Evolutionary conservation across 1,140 invertebrate genomes (phyloP).

Genomic region (Panulirus ornatus): DNA sequence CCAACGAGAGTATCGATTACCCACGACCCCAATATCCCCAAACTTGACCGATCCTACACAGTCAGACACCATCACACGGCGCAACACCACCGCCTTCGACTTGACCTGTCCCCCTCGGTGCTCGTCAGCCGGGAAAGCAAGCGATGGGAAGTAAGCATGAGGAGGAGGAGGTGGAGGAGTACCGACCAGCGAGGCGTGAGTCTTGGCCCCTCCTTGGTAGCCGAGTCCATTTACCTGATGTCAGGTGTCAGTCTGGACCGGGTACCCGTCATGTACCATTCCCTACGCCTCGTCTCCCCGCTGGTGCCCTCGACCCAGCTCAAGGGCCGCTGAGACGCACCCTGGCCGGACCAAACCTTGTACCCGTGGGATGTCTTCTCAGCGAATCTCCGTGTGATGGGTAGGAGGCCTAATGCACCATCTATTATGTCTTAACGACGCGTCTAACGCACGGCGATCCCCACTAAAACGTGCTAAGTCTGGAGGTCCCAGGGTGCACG

Average conservation of each 20-base stretch:
- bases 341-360: background rate
- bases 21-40: too few species aligned
- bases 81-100: too few species aligned
- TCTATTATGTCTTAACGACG: background rate
- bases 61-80: too few species aligned
- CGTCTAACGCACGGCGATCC: background rate
- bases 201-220: background rate
- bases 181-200: background rate
- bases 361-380: background rate
- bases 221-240: background rate
- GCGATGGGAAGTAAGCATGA: background rate
- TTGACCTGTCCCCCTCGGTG: too few species aligned
- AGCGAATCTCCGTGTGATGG: background rate
- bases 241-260: background rate
- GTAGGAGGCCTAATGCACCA: background rate
- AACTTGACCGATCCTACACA: too few species aligned
- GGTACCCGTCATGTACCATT: slow-evolving; percentile 26
- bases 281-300: slow-evolving; percentile 37
- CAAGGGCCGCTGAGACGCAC: too few species aligned
- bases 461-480: background rate
- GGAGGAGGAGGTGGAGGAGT: background rate
- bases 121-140: too few species aligned
- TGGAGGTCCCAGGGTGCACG: background rate
- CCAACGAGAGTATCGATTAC: too few species aligned
- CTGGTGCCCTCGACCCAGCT: too few species aligned